These are phyloP conservation scores for Dasysyrphus albostriatus DNA, from an alignment of 2,888 invertebrate genomes.

Conservation along the genomic window DNA sequence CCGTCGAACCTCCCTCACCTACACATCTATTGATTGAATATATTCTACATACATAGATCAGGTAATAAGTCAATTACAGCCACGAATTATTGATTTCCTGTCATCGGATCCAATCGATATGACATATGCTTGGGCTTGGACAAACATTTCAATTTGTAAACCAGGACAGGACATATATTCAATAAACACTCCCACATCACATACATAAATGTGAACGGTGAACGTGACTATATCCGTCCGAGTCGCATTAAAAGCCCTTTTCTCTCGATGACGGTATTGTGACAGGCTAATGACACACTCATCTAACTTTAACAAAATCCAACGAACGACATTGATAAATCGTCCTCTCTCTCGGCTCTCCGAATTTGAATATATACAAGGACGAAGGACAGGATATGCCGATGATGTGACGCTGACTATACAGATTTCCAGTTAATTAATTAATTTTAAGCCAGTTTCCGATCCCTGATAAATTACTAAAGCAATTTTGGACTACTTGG, in stretches of 20 bases:
- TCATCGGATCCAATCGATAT: slow-evolving; percentile 67
- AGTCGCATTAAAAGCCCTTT: slow-evolving; percentile 47
- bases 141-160: slow-evolving; percentile 68
- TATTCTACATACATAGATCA: slow-evolving; percentile 41
- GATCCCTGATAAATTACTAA: slow-evolving; percentile 70
- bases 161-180: slow-evolving; percentile 46
- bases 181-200: slow-evolving; percentile 52
- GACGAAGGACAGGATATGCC: slow-evolving; percentile 1
- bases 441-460: slow-evolving; percentile 64
- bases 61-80: slow-evolving; percentile 72
- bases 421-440: slow-evolving; percentile 67
- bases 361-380: not conserved
- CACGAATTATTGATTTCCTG: slow-evolving; percentile 72
- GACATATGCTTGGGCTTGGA: slow-evolving; percentile 41
- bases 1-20: not conserved
- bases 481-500: slow-evolving; percentile 61
- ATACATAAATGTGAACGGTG: not conserved
- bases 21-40: slow-evolving; percentile 33
- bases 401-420: slow-evolving; percentile 53
- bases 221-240: slow-evolving; percentile 7
- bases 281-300: slow-evolving; percentile 69
- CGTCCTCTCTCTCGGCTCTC: slow-evolving; percentile 8
- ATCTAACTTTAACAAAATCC: slow-evolving; percentile 52
- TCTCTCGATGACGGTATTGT: slow-evolving; percentile 58
- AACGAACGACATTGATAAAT: slow-evolving; percentile 55